Percentiles rank a stretch among this genome's conserved stretches.
These are phyloP conservation scores for Orussus abietinus DNA, from an alignment of 1,140 invertebrate genomes.

Conservation along the genomic window DNA sequence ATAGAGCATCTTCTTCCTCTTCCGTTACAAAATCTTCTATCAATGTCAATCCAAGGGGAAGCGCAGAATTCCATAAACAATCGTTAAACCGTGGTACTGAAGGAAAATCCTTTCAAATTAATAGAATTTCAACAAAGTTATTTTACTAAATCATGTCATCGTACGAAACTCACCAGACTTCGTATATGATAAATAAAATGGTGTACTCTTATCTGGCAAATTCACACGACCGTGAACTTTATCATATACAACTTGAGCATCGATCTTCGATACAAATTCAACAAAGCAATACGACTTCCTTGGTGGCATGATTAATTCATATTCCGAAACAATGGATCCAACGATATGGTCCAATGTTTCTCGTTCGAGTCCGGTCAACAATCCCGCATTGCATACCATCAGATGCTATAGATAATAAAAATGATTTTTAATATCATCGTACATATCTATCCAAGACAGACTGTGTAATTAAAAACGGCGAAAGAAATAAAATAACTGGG, in stretches of 20 bases:
- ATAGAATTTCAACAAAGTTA: background rate
- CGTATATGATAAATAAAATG: constrained; percentile 64
- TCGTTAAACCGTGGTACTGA: constrained; percentile 44
- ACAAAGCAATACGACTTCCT: constrained; percentile 76
- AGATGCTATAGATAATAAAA: constrained; percentile 50
- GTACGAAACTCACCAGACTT: constrained; percentile 49
- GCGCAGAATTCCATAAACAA: constrained; percentile 23
- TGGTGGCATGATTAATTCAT: constrained; percentile 62
- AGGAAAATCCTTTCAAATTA: constrained; percentile 13
- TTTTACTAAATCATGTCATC: background rate
- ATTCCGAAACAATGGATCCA: constrained; percentile 50
- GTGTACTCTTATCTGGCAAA: constrained; percentile 54
- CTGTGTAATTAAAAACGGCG: constrained; percentile 15
- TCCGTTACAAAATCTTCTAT: constrained; percentile 70
- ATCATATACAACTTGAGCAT: constrained; percentile 54
- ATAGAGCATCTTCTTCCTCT: constrained; percentile 67
- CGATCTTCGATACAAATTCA: constrained; percentile 49
- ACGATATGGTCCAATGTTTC: constrained; percentile 59
- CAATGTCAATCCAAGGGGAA: constrained; percentile 71
- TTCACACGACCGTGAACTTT: constrained; percentile 55
- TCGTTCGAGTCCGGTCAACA: constrained; percentile 66
- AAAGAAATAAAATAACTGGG: constrained; percentile 5
- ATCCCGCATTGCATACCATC: constrained; percentile 71
- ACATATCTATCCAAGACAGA: constrained; percentile 13
- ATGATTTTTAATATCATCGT: constrained; percentile 29